phyloP scores from a whole-genome alignment of 2,113 vertebrate genomes.

The Phyllostomus discolor region DNA sequence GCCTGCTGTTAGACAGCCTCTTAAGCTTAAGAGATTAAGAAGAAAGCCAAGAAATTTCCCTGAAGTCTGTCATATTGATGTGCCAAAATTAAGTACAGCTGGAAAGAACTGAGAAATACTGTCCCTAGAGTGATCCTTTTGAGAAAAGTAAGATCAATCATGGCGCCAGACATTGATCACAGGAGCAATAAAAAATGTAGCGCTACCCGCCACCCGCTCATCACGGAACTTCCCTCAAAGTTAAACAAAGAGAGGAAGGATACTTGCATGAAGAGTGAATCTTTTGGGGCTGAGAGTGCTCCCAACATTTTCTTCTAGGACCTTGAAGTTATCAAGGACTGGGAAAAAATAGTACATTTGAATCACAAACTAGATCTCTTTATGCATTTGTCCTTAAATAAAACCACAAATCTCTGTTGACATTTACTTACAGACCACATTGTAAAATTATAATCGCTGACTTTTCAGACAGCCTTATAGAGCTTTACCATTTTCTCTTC shows the following conservation, averaged over 20 bases:
- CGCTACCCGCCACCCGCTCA: rapidly evolving
- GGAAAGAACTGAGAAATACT: background rate
- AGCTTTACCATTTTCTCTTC: background rate
- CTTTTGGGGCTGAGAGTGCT: background rate
- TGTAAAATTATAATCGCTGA: background rate
- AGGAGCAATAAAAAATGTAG: background rate
- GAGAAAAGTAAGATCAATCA: background rate
- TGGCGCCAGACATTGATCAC: background rate
- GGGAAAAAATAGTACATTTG: background rate
- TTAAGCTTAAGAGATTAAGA: slow-evolving; percentile 14
- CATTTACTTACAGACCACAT: background rate
- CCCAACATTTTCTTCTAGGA: background rate
- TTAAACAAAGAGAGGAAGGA: background rate
- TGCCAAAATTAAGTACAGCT: background rate
- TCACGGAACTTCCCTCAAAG: background rate
- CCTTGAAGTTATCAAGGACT: background rate
- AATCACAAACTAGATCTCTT: background rate
- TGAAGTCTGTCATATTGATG: slow-evolving; percentile 22
- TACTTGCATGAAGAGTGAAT: background rate
- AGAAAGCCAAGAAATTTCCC: background rate
- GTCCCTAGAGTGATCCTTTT: background rate
- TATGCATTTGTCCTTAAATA: background rate
- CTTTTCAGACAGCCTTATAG: background rate
- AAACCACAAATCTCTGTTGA: background rate
- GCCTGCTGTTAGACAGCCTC: background rate